These are phyloP conservation scores for Scaptomyza tumidula DNA, from an alignment of 2,888 invertebrate genomes.

Conservation along the genomic window DNA sequence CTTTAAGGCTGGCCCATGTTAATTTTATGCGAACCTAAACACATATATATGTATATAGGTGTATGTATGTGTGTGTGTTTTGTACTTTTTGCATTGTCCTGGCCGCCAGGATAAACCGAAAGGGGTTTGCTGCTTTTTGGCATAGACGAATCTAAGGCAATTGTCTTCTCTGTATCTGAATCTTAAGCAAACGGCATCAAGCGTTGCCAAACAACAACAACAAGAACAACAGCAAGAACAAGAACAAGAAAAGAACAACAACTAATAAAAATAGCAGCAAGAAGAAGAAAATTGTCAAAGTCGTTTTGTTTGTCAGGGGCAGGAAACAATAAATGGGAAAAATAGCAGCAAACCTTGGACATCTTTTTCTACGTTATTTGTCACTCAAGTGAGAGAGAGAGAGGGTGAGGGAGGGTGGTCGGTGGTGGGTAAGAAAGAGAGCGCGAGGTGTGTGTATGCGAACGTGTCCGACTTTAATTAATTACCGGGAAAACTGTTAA, in stretches of 20 bases:
- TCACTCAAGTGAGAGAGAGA: background rate
- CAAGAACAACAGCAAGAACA: background rate
- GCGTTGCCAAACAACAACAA: background rate
- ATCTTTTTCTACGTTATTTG: constrained; percentile 1
- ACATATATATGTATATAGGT: no score
- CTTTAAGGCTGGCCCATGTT: constrained; percentile 8
- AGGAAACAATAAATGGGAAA: constrained; percentile 8
- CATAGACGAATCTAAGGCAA: background rate
- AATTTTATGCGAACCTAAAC: constrained; percentile 10
- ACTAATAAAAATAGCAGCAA: background rate
- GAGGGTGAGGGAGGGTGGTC: background rate
- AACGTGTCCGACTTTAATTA: constrained; percentile 70
- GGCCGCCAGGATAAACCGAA: no score
- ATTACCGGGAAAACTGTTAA: constrained; percentile 77
- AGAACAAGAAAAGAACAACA: background rate
- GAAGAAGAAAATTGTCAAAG: background rate
- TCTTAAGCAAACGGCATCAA: constrained; percentile 1
- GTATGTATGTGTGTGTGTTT: background rate
- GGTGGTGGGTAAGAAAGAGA: background rate
- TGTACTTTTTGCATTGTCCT: constrained; percentile 17
- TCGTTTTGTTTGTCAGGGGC: no score
- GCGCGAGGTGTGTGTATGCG: constrained; percentile 40
- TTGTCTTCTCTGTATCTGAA: background rate
- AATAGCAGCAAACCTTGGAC: constrained; percentile 20
- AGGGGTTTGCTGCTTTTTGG: background rate